Conservation (phyloP, 2,888 invertebrate genomes). For the Polydrusus pterygomalis region DNA sequence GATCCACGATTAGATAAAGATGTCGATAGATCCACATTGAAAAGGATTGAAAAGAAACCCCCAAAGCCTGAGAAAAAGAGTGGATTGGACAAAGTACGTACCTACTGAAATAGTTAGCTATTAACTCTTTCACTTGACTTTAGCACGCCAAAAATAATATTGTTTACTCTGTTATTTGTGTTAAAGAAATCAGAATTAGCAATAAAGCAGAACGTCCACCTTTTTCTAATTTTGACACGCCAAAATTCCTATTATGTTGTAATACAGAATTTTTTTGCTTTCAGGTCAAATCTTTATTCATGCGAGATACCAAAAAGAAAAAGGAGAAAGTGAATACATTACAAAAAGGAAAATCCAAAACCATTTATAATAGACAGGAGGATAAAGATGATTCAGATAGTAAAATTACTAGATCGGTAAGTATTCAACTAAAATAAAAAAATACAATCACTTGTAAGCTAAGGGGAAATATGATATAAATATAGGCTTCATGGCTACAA, state of each 20-base stretch:
- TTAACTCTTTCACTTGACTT: too few relatives aligned
- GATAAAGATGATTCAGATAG: constrained; percentile 69
- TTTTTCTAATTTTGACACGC: neutral
- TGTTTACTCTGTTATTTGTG: too few relatives aligned
- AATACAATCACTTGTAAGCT: too few relatives aligned
- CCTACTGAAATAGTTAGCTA: too few relatives aligned
- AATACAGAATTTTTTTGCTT: constrained; percentile 35
- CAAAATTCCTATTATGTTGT: too few relatives aligned
- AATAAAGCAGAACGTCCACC: too few relatives aligned
- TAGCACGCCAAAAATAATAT: too few relatives aligned
- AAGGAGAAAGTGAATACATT: constrained; percentile 71
- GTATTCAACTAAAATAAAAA: constrained; percentile 47
- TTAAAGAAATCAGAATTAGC: too few relatives aligned
- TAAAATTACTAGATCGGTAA: constrained; percentile 60
- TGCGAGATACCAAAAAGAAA: constrained; percentile 80
- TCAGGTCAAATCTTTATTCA: constrained; percentile 84
- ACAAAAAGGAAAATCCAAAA: constrained; percentile 75
- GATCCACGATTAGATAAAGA: constrained; percentile 79
- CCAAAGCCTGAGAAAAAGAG: constrained; percentile 81
- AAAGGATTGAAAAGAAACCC: constrained; percentile 73
- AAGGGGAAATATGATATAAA: too few relatives aligned
- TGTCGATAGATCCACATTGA: constrained; percentile 67
- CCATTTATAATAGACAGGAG: constrained; percentile 77
- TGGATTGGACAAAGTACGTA: constrained; percentile 81
- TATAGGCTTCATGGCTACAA: too few relatives aligned